Evolutionary conservation across 1,140 invertebrate species (phyloP).

Genomic region (Pinna nobilis): DNA sequence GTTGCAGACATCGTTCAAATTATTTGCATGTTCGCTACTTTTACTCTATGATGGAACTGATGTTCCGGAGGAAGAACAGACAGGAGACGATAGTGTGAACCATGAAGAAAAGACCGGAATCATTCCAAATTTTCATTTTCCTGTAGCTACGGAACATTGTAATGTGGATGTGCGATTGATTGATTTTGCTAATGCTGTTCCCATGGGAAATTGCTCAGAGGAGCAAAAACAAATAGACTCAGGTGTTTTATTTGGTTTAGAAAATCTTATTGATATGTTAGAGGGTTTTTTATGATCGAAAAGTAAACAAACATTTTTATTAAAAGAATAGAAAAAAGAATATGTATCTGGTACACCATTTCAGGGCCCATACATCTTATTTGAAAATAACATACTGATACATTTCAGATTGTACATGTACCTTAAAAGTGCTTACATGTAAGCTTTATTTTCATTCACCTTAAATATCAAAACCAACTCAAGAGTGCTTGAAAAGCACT

Average conservation of each 20-base stretch:
- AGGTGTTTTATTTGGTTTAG: slow-evolving; percentile 3
- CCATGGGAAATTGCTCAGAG: not conserved
- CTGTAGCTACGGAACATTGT: not conserved
- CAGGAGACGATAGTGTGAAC: too few relatives aligned
- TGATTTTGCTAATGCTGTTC: slow-evolving; percentile 91
- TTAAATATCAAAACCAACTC: too few relatives aligned
- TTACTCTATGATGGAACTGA: slow-evolving; percentile 89
- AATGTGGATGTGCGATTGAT: slow-evolving; percentile 90
- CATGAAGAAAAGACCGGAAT: slow-evolving; percentile 6
- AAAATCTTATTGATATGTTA: not conserved
- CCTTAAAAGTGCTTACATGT: too few relatives aligned
- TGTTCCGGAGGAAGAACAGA: not conserved
- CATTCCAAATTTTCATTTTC: slow-evolving; percentile 9
- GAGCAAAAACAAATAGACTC: not conserved
- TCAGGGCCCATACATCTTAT: too few relatives aligned
- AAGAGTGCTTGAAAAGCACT: too few relatives aligned
- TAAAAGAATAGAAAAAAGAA: too few relatives aligned
- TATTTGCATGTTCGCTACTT: slow-evolving; percentile 94
- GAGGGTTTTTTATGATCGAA: slow-evolving; percentile 5
- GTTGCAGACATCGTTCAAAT: slow-evolving; percentile 91
- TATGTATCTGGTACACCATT: too few relatives aligned
- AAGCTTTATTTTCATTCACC: too few relatives aligned
- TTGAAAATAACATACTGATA: too few relatives aligned
- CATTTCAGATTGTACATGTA: too few relatives aligned
- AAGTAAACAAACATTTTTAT: too few relatives aligned